These are phyloP conservation scores for roundworm (Caenorhabditis elegans) DNA, from an alignment of 1,140 invertebrate species.

Conservation along the genomic window DNA sequence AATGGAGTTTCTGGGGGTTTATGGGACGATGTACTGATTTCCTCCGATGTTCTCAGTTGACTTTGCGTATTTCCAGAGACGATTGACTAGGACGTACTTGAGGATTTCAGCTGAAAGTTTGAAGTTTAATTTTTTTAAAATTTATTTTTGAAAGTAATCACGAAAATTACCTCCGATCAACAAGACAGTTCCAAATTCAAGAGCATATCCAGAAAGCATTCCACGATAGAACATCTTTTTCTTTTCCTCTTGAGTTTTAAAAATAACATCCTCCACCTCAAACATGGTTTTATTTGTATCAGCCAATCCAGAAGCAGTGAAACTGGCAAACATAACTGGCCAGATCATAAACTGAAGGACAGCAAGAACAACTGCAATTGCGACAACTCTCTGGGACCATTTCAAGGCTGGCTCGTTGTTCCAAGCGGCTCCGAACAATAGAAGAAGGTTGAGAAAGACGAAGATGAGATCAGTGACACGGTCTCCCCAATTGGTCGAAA, in stretches of 20 bases:
- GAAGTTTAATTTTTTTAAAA: neutral
- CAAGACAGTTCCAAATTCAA: neutral
- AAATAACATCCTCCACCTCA: neutral
- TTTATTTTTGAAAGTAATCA: no score
- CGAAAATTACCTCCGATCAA: conserved; percentile 21
- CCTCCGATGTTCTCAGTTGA: neutral
- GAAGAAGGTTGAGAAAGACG: neutral
- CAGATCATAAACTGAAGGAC: conserved; percentile 7
- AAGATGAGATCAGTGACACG: neutral
- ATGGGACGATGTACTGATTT: conserved; percentile 5
- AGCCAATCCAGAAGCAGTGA: neutral
- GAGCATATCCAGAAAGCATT: neutral
- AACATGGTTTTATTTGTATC: neutral
- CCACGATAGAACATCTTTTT: conserved; percentile 9
- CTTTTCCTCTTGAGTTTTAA: neutral
- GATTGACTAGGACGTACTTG: neutral
- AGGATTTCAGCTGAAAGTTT: neutral
- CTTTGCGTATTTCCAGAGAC: neutral
- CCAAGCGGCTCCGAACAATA: neutral
- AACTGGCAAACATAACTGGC: conserved; percentile 6
- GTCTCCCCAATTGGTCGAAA: neutral
- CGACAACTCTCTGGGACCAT: neutral
- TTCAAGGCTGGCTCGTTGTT: conserved; percentile 3
- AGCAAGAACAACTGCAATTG: neutral
- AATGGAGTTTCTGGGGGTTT: neutral